These are phyloP conservation scores for Mustela lutreola DNA, from an alignment of 2,113 vertebrate species.

Conservation along the genomic window DNA sequence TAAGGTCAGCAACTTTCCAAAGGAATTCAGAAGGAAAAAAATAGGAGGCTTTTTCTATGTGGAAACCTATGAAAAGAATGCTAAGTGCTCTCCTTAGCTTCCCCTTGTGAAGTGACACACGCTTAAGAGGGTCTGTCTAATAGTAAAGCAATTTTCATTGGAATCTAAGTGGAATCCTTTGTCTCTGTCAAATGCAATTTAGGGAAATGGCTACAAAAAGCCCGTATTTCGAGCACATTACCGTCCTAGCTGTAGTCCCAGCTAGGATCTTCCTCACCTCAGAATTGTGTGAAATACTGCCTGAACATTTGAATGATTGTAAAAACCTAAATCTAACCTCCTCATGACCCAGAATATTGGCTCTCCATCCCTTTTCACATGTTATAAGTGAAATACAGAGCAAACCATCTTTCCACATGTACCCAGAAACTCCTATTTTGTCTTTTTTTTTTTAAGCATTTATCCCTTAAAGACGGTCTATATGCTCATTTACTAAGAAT, in stretches of 20 bases:
- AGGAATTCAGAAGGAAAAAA: constrained; percentile 51
- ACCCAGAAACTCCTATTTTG: not conserved
- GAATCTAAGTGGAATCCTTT: constrained; percentile 72
- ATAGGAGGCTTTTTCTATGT: not conserved
- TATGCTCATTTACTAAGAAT: constrained; percentile 12
- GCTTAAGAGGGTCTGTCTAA: constrained; percentile 67
- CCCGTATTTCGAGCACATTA: constrained; percentile 53
- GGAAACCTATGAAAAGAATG: constrained; percentile 43
- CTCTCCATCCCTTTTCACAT: not conserved
- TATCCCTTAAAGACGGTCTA: not conserved
- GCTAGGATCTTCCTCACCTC: constrained; percentile 1
- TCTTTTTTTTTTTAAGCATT: not conserved
- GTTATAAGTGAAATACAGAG: not conserved
- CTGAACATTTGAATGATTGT: not conserved
- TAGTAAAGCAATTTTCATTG: constrained; percentile 72
- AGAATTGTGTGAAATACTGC: not conserved
- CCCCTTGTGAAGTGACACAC: constrained; percentile 43
- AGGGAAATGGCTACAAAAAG: constrained; percentile 67
- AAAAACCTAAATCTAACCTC: not conserved
- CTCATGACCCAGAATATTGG: not conserved
- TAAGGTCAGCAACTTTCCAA: constrained; percentile 52
- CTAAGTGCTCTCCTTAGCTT: constrained; percentile 42
- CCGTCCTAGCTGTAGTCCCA: not conserved
- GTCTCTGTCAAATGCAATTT: constrained; percentile 67
- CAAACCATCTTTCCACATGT: not conserved